These are phyloP conservation scores for Lepidotrigona ventralis DNA, from an alignment of 1,140 invertebrate species.

Conservation along the genomic window DNA sequence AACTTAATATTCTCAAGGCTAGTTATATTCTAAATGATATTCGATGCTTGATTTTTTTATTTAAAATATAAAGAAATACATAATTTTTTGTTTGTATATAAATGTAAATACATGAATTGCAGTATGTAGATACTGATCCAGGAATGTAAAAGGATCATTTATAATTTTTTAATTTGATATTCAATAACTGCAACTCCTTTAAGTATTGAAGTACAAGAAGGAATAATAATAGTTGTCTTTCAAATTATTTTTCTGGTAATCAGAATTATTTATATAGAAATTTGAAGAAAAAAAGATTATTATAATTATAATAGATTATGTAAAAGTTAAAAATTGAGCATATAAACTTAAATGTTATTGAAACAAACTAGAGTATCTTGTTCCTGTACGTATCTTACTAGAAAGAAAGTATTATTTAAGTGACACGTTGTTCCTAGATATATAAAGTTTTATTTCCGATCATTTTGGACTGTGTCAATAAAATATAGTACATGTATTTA, in stretches of 20 bases:
- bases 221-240: background rate
- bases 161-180: background rate
- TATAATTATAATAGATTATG: background rate
- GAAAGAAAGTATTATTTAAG: conserved; percentile 1
- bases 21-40: background rate
- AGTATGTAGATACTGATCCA: background rate
- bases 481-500: conserved; percentile 53
- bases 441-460: conserved; percentile 50
- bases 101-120: background rate
- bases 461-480: conserved; percentile 46
- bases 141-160: background rate
- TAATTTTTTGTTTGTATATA: background rate
- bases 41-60: background rate
- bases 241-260: background rate
- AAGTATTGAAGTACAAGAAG: background rate
- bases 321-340: background rate
- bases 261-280: background rate
- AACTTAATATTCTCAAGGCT: background rate
- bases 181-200: background rate
- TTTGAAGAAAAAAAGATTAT: background rate
- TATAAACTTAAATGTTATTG: background rate
- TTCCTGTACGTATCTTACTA: background rate
- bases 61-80: background rate
- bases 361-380: background rate
- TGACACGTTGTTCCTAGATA: conserved; percentile 42